Evolutionary conservation across 2,797 vertebrate genomes (phyloP).

Genomic region (Silurus aristotelis): DNA sequence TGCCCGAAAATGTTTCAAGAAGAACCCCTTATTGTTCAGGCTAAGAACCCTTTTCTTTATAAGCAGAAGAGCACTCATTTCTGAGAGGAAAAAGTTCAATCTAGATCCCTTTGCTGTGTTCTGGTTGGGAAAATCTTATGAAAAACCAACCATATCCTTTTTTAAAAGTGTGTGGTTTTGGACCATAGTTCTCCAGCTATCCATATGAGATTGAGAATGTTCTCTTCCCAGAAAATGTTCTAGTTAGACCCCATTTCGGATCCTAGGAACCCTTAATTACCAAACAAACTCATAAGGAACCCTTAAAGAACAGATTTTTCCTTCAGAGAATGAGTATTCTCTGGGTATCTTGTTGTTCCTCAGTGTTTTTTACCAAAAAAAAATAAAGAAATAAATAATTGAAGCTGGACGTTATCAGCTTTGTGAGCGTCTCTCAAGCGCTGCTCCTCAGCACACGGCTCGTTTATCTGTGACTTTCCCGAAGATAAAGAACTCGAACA

Average conservation of each 20-base stretch:
- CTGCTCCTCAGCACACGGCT: not conserved
- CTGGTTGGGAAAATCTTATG: not conserved
- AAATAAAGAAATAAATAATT: not conserved
- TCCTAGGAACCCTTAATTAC: not conserved
- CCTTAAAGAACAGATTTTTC: not conserved
- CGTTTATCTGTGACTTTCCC: conserved; percentile 12
- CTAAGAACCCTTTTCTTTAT: not conserved
- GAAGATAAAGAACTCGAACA: conserved; percentile 33
- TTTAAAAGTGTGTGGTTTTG: not conserved
- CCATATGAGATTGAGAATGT: not conserved
- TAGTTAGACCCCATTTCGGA: not conserved
- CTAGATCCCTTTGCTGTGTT: not conserved
- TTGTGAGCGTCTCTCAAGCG: not conserved
- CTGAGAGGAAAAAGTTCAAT: not conserved
- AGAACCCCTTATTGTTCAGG: not conserved
- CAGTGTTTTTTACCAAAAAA: not conserved
- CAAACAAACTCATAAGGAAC: not conserved
- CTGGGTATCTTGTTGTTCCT: not conserved
- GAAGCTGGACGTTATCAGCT: not conserved
- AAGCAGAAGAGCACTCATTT: not conserved
- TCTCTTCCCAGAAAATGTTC: not conserved
- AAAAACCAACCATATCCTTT: not conserved
- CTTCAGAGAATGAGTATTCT: not conserved
- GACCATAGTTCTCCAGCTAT: not conserved
- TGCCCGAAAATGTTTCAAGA: not conserved